Base-by-base conservation (phyloP, 2,888 invertebrate genomes). In the Micropterix aruncella region DNA sequence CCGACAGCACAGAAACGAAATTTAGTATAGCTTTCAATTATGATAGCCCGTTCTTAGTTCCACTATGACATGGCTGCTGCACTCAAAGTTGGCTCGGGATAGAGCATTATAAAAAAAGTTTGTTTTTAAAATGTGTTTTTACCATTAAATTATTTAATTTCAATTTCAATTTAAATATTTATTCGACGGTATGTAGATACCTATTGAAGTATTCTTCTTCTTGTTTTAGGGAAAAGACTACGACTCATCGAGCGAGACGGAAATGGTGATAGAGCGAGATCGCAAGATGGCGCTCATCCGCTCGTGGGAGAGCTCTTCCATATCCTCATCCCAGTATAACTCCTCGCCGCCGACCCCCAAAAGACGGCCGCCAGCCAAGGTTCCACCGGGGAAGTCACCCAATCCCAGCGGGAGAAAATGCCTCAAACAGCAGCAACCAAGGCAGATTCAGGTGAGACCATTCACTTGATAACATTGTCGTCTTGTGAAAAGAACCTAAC, bases 271-370 rank as follows among this genome's bases (percentile, higher is more conserved):
- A 54, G 83, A 83, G 57, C 74, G 77, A 42, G 80, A 80, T 45
- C 74, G 83, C 44, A 70, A 83, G 47, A 74, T 74, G 52, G 69
- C 75, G 14, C 65, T 87, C 38, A 73, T 87, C 48, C 80, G 80
- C 49, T 80, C 83, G 57, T 87, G 87, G 87, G 81, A 83, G 53
- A 76, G 82, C 27, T 78, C 83, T 2, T 84, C 83, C 47, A 63
- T 74, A 46, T 65, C 68, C 44, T 61, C 65, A 46, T 66, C 66
- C 44, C 74, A 73, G 50, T 60, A 61, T 19, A 63, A 65, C 47
- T 66, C 67, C 55, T 54, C 47, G 58, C 49, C 48, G 16, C 62
- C 5, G 61, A 65, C 47, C 58, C 66, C 4, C 62, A 45, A 46
- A 16, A 45, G 49, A 14, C 17, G 36, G 14, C 64, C 48, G 68